Evolutionary conservation across 2,113 vertebrate species (phyloP).

Genomic region (Myotis brandtii): DNA sequence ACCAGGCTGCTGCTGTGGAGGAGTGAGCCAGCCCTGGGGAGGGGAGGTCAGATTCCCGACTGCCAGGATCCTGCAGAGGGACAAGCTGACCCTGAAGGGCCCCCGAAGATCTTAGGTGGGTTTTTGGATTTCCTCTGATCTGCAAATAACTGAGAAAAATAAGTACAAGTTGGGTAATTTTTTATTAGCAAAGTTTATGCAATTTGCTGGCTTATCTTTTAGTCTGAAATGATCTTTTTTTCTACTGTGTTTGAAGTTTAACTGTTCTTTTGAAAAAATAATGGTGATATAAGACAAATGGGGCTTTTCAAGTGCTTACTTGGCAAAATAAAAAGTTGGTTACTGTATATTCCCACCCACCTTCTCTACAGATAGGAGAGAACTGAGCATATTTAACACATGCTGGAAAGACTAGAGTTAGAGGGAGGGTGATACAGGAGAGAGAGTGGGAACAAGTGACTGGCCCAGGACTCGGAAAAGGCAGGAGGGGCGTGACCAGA

Average conservation of each 20-base stretch:
- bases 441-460: neutral
- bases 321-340: neutral
- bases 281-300: neutral
- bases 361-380: neutral
- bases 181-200: slow-evolving; percentile 18
- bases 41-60: neutral
- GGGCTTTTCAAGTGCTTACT: neutral
- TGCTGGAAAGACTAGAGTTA: neutral
- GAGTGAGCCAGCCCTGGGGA: neutral
- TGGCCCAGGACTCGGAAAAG: neutral
- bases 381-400: neutral
- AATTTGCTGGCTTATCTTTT: neutral
- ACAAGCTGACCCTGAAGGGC: neutral
- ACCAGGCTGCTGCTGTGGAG: neutral
- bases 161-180: neutral
- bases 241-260: slow-evolving; percentile 34
- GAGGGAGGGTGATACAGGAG: neutral
- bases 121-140: slow-evolving; percentile 9
- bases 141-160: slow-evolving; percentile 14
- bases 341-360: neutral
- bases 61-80: neutral
- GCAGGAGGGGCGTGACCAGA: neutral
- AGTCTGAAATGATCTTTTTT: slow-evolving; percentile 28
- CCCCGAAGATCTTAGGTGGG: neutral
- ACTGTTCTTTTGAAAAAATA: neutral